phyloP scores from a whole-genome alignment of 2,888 invertebrate genomes.

The Subacronicta megacephala region DNA sequence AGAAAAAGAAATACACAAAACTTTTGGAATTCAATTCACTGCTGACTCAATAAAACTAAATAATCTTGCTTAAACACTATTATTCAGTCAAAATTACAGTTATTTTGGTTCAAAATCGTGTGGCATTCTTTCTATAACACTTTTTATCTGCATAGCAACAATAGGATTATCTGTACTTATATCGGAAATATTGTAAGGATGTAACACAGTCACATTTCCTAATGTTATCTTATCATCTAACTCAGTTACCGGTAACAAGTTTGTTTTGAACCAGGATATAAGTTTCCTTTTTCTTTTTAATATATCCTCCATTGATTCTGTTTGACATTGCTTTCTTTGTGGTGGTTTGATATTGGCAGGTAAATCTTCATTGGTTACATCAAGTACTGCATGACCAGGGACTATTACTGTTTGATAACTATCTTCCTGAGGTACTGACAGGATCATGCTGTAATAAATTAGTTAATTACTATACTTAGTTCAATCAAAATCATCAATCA shows the following conservation, averaged over 20 bases:
- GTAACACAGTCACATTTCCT: conserved; percentile 73
- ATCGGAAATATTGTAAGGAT: conserved; percentile 73
- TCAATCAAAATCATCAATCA: no score
- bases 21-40: no score
- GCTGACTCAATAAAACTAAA: conserved; percentile 16
- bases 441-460: conserved; percentile 73
- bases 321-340: conserved; percentile 41
- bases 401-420: conserved; percentile 68
- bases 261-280: conserved; percentile 76
- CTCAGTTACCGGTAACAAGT: conserved; percentile 74
- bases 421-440: conserved; percentile 68
- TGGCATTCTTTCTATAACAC: conserved; percentile 78
- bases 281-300: conserved; percentile 67
- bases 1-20: no score
- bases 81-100: conserved; percentile 4
- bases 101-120: conserved; percentile 57
- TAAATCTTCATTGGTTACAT: conserved; percentile 60
- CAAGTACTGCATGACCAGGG: conserved; percentile 77
- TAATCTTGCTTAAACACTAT: conserved; percentile 12
- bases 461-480: not conserved
- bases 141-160: conserved; percentile 74
- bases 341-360: conserved; percentile 55
- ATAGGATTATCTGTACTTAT: conserved; percentile 80
- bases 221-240: conserved; percentile 72
- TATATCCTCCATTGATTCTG: conserved; percentile 54